Evolutionary conservation across 2,888 invertebrate genomes (phyloP).

Genomic region (Pheosia gnoma): DNA sequence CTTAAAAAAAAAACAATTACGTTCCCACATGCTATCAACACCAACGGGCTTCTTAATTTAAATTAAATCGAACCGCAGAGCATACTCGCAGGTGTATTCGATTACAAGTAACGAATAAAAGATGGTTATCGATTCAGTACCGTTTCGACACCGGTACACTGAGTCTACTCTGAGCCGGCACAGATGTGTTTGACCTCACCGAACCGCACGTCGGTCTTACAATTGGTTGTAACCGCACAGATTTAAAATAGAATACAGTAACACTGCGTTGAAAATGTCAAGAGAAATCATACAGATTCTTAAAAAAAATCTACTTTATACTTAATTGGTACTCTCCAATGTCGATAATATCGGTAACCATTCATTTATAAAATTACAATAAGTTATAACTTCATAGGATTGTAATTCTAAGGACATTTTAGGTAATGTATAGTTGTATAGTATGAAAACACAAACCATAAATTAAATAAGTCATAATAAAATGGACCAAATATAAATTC

Average conservation of each 20-base stretch:
- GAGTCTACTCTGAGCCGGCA: not conserved
- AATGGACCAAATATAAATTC: too few relatives aligned
- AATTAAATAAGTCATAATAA: too few relatives aligned
- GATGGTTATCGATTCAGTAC: slow-evolving; percentile 8
- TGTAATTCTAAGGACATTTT: too few relatives aligned
- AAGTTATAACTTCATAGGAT: too few relatives aligned
- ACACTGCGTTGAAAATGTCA: not conserved
- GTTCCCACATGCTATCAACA: not conserved
- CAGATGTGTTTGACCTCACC: slow-evolving; percentile 5
- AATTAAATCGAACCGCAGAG: slow-evolving; percentile 1
- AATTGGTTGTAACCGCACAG: slow-evolving; percentile 1
- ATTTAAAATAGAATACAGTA: not conserved
- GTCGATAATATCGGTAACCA: too few relatives aligned
- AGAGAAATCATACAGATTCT: too few relatives aligned
- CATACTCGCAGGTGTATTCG: slow-evolving; percentile 4
- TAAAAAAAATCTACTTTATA: not conserved
- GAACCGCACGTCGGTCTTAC: slow-evolving; percentile 1
- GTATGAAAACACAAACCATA: too few relatives aligned
- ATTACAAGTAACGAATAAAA: slow-evolving; percentile 5
- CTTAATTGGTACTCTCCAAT: too few relatives aligned
- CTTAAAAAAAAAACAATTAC: not conserved
- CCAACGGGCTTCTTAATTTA: not conserved
- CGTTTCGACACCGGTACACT: slow-evolving; percentile 6
- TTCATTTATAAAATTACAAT: too few relatives aligned
- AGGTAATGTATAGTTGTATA: too few relatives aligned